Percentiles rank a stretch among this genome's conserved stretches.
phyloP scores from a whole-genome alignment of 2,888 invertebrate genomes.

The Trachelus tabidus region DNA sequence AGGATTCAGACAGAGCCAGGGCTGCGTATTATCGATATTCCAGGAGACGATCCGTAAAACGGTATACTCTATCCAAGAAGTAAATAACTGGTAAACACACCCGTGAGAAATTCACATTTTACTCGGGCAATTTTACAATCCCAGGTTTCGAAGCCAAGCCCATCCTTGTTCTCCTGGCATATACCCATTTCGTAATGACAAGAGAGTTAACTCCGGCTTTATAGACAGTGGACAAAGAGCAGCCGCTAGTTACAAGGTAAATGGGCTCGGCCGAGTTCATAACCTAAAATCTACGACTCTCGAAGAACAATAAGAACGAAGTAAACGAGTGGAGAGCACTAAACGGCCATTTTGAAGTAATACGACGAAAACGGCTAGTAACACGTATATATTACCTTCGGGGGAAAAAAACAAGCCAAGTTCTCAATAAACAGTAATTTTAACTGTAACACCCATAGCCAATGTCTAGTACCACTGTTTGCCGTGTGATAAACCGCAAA shows the following conservation, averaged over 20 bases:
- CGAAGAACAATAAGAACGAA: background rate
- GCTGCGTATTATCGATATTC: background rate
- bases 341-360: background rate
- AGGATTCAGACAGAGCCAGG: background rate
- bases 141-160: background rate
- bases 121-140: background rate
- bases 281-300: background rate
- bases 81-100: background rate
- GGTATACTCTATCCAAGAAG: background rate
- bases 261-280: background rate
- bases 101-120: background rate
- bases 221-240: background rate
- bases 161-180: background rate
- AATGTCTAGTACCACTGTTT: background rate
- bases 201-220: background rate
- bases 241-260: background rate
- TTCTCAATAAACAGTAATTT: background rate
- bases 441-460: background rate
- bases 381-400: background rate
- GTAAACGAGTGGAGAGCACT: background rate
- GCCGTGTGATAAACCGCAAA: background rate
- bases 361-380: background rate
- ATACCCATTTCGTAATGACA: background rate
- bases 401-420: background rate
- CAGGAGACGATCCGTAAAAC: background rate